These are phyloP conservation scores for Pterophyllum scalare DNA, from an alignment of 2,113 vertebrate species.

Conservation along the genomic window DNA sequence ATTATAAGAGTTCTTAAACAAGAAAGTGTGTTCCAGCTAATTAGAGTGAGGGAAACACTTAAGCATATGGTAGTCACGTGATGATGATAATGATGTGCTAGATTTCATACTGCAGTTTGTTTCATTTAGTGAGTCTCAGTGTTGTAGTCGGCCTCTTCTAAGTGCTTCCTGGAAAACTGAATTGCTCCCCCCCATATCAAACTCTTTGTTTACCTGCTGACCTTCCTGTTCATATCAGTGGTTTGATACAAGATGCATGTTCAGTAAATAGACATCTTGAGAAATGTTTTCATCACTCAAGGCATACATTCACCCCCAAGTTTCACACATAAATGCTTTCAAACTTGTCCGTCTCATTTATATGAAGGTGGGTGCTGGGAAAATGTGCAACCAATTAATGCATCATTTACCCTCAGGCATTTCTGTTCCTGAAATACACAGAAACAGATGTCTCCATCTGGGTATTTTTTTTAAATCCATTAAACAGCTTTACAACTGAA, in stretches of 20 bases:
- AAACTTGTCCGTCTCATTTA: fast-evolving
- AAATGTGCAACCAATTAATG: neutral
- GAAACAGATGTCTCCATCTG: fast-evolving
- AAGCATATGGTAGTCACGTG: constrained; percentile 6
- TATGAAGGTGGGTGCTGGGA: neutral
- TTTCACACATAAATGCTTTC: neutral
- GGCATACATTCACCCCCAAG: too few relatives aligned
- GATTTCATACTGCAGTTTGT: too few relatives aligned
- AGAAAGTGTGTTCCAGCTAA: neutral
- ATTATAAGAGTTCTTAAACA: neutral
- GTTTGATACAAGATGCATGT: neutral
- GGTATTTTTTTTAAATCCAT: fast-evolving
- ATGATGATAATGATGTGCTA: neutral
- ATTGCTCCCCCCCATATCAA: too few relatives aligned
- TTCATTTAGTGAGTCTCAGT: too few relatives aligned
- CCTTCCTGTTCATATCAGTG: too few relatives aligned
- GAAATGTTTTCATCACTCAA: too few relatives aligned
- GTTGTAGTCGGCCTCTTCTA: too few relatives aligned
- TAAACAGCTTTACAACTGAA: neutral
- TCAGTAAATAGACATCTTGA: neutral
- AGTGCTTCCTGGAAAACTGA: too few relatives aligned
- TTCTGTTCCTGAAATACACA: neutral
- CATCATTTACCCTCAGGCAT: neutral
- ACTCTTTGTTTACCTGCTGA: too few relatives aligned
- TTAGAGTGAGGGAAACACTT: neutral